phyloP scores from a whole-genome alignment of 2,888 invertebrate genomes.

The Arge pagana region DNA sequence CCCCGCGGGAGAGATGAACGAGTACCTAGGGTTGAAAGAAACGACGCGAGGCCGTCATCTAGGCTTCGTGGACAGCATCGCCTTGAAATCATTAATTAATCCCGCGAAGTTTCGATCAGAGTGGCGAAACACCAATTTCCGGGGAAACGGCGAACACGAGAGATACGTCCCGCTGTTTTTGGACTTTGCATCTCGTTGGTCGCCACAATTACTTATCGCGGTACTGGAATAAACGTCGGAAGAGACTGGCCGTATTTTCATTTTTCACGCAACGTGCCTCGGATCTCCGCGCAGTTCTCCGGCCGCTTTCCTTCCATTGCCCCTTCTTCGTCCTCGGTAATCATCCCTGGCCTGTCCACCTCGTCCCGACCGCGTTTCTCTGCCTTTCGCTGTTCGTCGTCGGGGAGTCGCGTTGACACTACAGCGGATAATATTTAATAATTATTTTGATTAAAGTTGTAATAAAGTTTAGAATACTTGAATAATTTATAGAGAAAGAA shows the following conservation, averaged over 20 bases:
- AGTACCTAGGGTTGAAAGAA: too few relatives aligned
- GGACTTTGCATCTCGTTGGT: too few relatives aligned
- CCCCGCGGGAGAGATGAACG: too few relatives aligned
- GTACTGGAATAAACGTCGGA: slow-evolving; percentile 56
- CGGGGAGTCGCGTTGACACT: slow-evolving; percentile 46
- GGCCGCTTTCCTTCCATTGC: too few relatives aligned
- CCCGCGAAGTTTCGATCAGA: too few relatives aligned
- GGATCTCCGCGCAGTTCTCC: slow-evolving; percentile 18
- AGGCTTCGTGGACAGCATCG: too few relatives aligned
- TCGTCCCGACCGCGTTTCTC: slow-evolving; percentile 12
- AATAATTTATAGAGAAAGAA: slow-evolving; percentile 57
- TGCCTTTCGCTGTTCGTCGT: slow-evolving; percentile 26
- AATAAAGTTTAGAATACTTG: slow-evolving; percentile 58
- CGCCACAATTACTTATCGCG: too few relatives aligned
- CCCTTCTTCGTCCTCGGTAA: slow-evolving; percentile 34
- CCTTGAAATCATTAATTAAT: too few relatives aligned
- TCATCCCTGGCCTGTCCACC: slow-evolving; percentile 42
- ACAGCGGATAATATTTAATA: slow-evolving; percentile 58
- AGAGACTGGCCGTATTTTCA: slow-evolving; percentile 52
- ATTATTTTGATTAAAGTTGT: slow-evolving; percentile 59
- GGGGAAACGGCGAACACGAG: too few relatives aligned
- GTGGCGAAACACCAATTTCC: too few relatives aligned
- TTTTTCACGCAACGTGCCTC: slow-evolving; percentile 50
- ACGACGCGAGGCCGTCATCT: too few relatives aligned
- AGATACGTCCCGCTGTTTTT: too few relatives aligned